Conservation (phyloP, 2,113 vertebrate genomes). For the Glareola pratincola region DNA sequence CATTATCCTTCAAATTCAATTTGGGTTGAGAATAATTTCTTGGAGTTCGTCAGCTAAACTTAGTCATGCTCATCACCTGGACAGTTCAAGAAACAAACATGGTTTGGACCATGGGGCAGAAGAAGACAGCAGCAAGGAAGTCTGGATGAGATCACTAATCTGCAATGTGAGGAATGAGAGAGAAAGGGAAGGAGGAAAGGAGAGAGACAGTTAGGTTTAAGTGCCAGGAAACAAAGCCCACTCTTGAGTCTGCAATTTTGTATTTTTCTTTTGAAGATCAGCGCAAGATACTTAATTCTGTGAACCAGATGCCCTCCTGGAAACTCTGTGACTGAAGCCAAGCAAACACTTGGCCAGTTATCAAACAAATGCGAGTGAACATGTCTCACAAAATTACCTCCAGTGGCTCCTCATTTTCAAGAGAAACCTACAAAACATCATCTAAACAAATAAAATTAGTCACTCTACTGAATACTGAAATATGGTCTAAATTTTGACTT, state of each 20-base stretch:
- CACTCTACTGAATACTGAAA: not conserved
- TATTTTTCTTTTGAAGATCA: not conserved
- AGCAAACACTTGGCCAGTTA: not conserved
- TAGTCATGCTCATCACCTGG: not conserved
- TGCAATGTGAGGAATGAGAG: not conserved
- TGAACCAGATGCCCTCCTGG: not conserved
- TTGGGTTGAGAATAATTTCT: not conserved
- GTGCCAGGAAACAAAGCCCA: not conserved
- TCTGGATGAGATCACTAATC: not conserved
- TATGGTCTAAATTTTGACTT: not conserved
- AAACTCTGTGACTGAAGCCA: not conserved
- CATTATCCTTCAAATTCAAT: not conserved
- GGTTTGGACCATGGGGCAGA: not conserved
- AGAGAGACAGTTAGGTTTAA: not conserved
- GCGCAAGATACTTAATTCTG: not conserved
- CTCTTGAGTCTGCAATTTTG: not conserved
- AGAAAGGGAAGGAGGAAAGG: not conserved
- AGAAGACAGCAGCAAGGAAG: not conserved
- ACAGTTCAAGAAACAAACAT: not conserved
- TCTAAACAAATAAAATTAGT: not conserved
- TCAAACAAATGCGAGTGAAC: not conserved
- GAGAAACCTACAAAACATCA: not conserved
- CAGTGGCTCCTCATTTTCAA: not conserved
- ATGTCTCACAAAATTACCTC: not conserved
- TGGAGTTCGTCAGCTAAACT: not conserved